These are phyloP conservation scores for Temnothorax rugatulus DNA, from an alignment of 2,888 invertebrate genomes.

Conservation along the genomic window DNA sequence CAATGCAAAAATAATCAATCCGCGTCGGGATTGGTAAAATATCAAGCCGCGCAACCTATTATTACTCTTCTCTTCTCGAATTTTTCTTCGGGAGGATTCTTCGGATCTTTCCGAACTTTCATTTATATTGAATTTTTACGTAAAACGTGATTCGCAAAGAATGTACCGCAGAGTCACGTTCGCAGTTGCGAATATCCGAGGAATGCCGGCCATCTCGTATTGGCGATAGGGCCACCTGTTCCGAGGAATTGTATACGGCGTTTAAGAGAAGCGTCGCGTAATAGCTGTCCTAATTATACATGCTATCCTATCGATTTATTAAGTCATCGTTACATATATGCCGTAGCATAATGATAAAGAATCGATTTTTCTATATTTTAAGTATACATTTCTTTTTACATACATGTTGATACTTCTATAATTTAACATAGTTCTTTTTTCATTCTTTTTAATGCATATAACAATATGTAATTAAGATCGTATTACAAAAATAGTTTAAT, in stretches of 20 bases:
- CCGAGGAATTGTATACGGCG: constrained; percentile 24
- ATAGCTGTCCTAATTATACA: constrained; percentile 9
- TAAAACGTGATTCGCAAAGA: constrained; percentile 26
- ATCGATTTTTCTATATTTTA: not conserved
- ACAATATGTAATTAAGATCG: not conserved
- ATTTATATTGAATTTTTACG: constrained; percentile 26
- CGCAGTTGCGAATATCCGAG: constrained; percentile 28
- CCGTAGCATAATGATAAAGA: not conserved
- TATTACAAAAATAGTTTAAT: not conserved
- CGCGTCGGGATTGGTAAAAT: not conserved
- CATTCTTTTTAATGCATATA: not conserved
- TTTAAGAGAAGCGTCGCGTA: constrained; percentile 6
- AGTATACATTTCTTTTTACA: not conserved
- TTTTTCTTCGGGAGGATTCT: not conserved
- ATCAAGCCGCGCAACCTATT: not conserved
- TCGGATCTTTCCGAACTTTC: not conserved
- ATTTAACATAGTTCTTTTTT: not conserved
- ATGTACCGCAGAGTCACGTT: constrained; percentile 11
- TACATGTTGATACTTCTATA: not conserved
- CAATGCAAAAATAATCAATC: constrained; percentile 9
- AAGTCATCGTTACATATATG: not conserved
- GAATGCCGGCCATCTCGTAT: constrained; percentile 56
- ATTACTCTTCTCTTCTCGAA: not conserved
- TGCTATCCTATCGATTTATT: constrained; percentile 1
- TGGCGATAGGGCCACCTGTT: constrained; percentile 1